Base-by-base conservation (phyloP, 2,888 invertebrate species). In the Habroteleia sp. region DNA sequence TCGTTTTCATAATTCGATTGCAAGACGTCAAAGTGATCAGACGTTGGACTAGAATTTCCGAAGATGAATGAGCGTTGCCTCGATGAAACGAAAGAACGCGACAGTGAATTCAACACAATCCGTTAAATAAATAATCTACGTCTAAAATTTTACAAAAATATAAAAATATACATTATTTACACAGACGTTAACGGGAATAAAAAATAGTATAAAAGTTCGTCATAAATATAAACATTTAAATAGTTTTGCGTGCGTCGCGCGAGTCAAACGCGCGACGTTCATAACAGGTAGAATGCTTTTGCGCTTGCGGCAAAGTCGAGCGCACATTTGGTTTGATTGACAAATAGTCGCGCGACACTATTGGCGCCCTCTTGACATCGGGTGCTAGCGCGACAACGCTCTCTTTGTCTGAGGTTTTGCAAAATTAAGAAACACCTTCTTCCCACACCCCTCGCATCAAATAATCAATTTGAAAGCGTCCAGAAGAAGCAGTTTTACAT, bases 141-240 rank as follows among this genome's bases (percentile, higher is more conserved):
- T 41, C 69, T 60, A 69, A 44, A 71, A 69, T 71, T 71, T 62
- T 71, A 71, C 71, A 71, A 71, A 71, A 71, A 71, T 71, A 71
- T 60, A 71, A 71, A 71, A 71, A 71, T 71, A 71, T 71, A 71
- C 54, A 71, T 62, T 71, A 71, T 71, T 69, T 71, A 71, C 71
- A 71, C 11, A n/a, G n/a, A 27, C 33, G 23, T 44, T 31, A 60
- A 71, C 31, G 17, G 52, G 29, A 31, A 71, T 71, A 71, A 54
- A 71, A 69, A 71, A 39, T 62, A 23, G 71, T 71, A 71, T 27
- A 71, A 71, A 71, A 71, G 29, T 27, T 48, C 37, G 35, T 23
- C 13, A 25, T 44, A 37, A 35, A 33, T 69, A 69, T 20, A 60
- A 33, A 44, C 41, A 58, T 37, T 60, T 23, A 31, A 44, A 44